These are phyloP conservation scores for Daboia siamensis DNA, from an alignment of 2,113 vertebrate species.

Conservation along the genomic window DNA sequence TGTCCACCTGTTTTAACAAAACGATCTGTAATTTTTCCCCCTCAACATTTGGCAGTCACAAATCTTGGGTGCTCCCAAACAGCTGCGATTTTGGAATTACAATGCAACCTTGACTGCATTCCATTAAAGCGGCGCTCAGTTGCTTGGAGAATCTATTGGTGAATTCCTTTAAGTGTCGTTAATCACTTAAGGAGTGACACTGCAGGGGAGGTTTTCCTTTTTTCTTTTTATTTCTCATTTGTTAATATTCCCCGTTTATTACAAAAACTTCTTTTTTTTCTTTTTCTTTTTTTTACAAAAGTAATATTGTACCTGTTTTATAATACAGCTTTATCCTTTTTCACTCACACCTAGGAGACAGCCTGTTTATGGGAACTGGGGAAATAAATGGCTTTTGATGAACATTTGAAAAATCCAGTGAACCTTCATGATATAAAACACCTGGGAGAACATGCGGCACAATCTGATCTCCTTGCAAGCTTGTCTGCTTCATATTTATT, in stretches of 20 bases:
- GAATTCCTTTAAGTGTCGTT: slow-evolving; percentile 63
- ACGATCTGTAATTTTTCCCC: slow-evolving; percentile 46
- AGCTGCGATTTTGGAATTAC: slow-evolving; percentile 61
- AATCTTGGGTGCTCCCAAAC: slow-evolving; percentile 49
- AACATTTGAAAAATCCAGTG: slow-evolving; percentile 33
- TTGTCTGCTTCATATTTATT: background rate
- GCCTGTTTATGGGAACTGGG: slow-evolving; percentile 38
- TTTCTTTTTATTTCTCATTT: slow-evolving; percentile 66
- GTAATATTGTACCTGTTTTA: slow-evolving; percentile 56
- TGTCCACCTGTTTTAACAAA: slow-evolving; percentile 22
- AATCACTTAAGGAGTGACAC: slow-evolving; percentile 65
- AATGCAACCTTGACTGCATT: slow-evolving; percentile 66
- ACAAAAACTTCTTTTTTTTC: slow-evolving; percentile 60
- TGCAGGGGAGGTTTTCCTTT: slow-evolving; percentile 58
- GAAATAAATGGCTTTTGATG: slow-evolving; percentile 49
- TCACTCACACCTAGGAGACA: slow-evolving; percentile 45
- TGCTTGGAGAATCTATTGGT: slow-evolving; percentile 68
- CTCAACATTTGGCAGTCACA: slow-evolving; percentile 52
- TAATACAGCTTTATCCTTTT: slow-evolving; percentile 55
- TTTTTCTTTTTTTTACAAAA: slow-evolving; percentile 58
- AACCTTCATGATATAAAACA: slow-evolving; percentile 11
- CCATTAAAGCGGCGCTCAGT: slow-evolving; percentile 59
- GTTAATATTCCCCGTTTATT: slow-evolving; percentile 65
- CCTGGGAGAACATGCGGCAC: slow-evolving; percentile 38
- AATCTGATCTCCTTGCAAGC: slow-evolving; percentile 19